Evolutionary conservation across 2,113 vertebrate genomes (phyloP).

Genomic region (Apodemus sylvaticus): DNA sequence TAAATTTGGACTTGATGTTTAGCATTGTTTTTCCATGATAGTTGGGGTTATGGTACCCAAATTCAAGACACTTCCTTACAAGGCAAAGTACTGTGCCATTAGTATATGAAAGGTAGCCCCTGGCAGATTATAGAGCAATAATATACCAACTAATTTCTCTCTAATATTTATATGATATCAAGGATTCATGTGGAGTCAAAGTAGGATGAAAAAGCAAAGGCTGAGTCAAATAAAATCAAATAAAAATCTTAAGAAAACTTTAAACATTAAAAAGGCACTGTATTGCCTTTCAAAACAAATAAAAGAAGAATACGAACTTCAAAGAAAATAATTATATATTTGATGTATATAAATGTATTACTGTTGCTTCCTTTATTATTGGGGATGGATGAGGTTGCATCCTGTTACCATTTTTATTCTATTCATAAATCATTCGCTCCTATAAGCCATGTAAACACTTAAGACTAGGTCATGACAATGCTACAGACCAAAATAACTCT

Average conservation of each 20-base stretch:
- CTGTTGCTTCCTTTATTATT: not conserved
- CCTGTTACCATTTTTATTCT: not conserved
- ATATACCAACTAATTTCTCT: not conserved
- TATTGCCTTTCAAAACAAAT: not conserved
- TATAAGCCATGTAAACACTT: not conserved
- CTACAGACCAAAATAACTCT: no score
- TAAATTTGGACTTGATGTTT: not conserved
- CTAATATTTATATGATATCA: not conserved
- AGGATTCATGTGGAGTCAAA: not conserved
- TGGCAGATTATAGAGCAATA: not conserved
- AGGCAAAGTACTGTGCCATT: not conserved
- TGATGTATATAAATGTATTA: not conserved
- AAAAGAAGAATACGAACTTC: not conserved
- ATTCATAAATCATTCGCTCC: no score
- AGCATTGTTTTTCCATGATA: not conserved
- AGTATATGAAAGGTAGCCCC: not conserved
- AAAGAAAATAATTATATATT: not conserved
- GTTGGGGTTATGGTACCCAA: not conserved
- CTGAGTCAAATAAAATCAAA: not conserved
- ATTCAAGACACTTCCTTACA: fast-evolving
- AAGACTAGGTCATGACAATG: no score
- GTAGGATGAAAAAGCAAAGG: not conserved
- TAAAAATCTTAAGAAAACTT: not conserved
- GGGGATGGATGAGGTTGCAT: not conserved
- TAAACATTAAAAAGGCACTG: not conserved